Evolutionary conservation across 2,113 vertebrate species (phyloP).

Genomic region (Bujurquina vittata): DNA sequence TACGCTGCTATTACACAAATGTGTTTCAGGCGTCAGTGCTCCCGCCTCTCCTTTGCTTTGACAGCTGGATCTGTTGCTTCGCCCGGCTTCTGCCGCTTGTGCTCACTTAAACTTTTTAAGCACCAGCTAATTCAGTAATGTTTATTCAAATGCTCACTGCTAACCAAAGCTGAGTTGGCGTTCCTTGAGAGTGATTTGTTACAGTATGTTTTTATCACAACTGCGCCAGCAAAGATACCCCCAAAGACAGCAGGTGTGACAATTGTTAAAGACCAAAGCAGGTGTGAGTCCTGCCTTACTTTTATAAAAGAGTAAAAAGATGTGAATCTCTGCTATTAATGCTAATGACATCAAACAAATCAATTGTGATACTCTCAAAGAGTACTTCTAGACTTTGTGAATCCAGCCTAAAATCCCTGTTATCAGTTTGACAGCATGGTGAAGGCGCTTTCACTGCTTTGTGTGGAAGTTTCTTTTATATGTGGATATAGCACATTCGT

Average conservation of each 20-base stretch:
- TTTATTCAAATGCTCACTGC: neutral
- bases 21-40: neutral
- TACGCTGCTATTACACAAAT: neutral
- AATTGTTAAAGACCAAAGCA: neutral
- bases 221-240: neutral
- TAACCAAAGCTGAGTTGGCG: neutral
- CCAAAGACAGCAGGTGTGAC: neutral
- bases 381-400: neutral
- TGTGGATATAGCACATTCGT: too few species aligned
- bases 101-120: neutral
- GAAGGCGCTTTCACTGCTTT: too few species aligned
- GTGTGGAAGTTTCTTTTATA: too few species aligned
- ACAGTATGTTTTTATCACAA: neutral
- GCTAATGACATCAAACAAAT: neutral
- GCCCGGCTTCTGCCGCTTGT: neutral
- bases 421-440: too few species aligned
- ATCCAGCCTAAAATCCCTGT: neutral
- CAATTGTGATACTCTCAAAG: neutral
- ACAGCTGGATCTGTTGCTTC: neutral
- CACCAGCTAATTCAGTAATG: too few species aligned
- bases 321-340: neutral
- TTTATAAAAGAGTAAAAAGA: neutral
- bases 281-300: neutral
- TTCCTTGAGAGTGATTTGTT: neutral
- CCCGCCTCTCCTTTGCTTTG: neutral